Conservation (phyloP, 1,140 invertebrate genomes). For the Hylaeus anthracinus region DNA sequence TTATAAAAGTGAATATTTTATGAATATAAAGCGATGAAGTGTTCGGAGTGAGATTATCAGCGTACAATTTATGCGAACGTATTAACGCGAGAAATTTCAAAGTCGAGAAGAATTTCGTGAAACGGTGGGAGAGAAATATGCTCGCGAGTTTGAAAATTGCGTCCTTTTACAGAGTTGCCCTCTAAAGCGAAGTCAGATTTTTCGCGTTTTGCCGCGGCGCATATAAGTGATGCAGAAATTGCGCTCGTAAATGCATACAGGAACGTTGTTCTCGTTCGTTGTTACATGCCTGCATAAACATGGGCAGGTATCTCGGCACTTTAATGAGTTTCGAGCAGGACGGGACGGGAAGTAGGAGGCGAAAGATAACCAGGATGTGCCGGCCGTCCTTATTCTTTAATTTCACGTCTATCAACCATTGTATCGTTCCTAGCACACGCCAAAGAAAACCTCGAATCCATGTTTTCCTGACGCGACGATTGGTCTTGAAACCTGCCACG, state of each 20-base stretch:
- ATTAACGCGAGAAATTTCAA: background rate
- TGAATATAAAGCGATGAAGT: too few relatives aligned
- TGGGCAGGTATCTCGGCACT: constrained; percentile 46
- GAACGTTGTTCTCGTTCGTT: constrained; percentile 50
- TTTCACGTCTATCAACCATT: background rate
- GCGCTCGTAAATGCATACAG: constrained; percentile 45
- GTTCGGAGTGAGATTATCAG: too few relatives aligned
- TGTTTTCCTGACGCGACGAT: background rate
- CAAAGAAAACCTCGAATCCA: background rate
- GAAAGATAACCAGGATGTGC: constrained; percentile 1
- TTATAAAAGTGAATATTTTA: too few relatives aligned
- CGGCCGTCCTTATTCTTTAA: constrained; percentile 1
- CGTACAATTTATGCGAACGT: too few relatives aligned
- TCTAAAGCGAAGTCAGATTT: background rate
- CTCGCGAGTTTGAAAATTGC: background rate
- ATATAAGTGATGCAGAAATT: constrained; percentile 31
- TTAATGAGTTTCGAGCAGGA: constrained; percentile 54
- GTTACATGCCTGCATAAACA: constrained; percentile 57
- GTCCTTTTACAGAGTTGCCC: background rate
- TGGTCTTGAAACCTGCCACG: background rate
- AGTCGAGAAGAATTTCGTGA: background rate
- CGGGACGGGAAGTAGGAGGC: background rate
- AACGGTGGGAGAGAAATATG: background rate
- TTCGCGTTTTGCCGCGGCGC: background rate
- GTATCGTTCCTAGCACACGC: background rate